phyloP scores from a whole-genome alignment of 2,113 vertebrate genomes.

The Fulmarus glacialis region DNA sequence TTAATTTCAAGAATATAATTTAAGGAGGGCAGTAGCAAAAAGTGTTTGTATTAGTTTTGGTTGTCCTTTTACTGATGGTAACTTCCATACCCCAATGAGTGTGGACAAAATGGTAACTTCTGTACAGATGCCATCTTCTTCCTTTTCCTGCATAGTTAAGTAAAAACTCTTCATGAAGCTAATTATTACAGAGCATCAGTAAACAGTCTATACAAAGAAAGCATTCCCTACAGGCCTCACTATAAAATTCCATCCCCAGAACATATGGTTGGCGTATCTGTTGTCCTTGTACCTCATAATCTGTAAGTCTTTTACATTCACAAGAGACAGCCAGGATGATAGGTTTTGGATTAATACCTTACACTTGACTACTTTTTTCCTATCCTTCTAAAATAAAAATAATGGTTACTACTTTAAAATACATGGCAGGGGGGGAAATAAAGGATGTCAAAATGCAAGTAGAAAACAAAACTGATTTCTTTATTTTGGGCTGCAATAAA shows the following conservation, averaged over 20 bases:
- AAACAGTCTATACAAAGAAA: background rate
- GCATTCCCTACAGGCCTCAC: background rate
- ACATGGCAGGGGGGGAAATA: background rate
- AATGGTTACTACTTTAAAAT: background rate
- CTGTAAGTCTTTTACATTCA: background rate
- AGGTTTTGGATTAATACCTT: background rate
- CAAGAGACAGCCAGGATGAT: background rate
- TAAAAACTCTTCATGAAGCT: background rate
- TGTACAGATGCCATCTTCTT: background rate
- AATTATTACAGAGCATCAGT: background rate
- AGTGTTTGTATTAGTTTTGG: background rate
- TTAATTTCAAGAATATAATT: background rate
- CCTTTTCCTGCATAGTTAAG: background rate
- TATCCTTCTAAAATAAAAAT: background rate
- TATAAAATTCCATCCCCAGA: background rate
- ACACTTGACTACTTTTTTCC: background rate
- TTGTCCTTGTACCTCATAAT: background rate
- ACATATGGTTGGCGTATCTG: background rate
- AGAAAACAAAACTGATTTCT: background rate
- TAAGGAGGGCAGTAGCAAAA: background rate
- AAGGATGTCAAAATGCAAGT: background rate
- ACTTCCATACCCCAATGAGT: background rate
- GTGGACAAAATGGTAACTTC: background rate
- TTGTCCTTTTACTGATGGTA: background rate
- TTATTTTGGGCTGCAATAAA: constrained; percentile 5